A percentile compares a stretch with the other conserved stretches of the same genome.
Evolutionary conservation across 2,888 invertebrate species (phyloP).

Genomic region (Microctonus aethiopoides): DNA sequence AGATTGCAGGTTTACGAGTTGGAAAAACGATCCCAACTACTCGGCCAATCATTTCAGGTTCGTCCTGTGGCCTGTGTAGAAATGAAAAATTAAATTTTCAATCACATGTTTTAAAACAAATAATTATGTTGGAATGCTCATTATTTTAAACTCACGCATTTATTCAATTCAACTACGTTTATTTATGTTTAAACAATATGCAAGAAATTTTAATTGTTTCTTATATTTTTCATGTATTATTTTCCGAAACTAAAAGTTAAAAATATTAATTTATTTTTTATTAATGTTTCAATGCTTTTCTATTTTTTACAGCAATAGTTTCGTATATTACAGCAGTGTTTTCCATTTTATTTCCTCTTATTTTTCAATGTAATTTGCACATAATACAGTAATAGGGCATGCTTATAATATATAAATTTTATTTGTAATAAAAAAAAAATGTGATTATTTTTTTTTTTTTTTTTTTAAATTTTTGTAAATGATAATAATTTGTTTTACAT

Average conservation of each 20-base stretch:
- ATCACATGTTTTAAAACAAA: background rate
- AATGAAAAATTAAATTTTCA: slow-evolving; percentile 38
- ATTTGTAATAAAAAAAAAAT: background rate
- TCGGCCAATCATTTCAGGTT: slow-evolving; percentile 67
- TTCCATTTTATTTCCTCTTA: background rate
- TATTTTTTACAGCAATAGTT: background rate
- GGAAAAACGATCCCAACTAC: slow-evolving; percentile 67
- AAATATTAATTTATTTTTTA: background rate
- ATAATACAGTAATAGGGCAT: slow-evolving; percentile 15
- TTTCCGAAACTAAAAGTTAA: background rate
- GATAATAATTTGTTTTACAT: background rate
- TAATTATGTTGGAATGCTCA: slow-evolving; percentile 58
- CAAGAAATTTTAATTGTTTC: background rate
- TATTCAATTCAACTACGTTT: background rate
- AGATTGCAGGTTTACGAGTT: slow-evolving; percentile 67
- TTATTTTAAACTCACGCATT: slow-evolving; percentile 38
- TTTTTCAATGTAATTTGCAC: slow-evolving; percentile 5
- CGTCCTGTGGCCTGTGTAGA: slow-evolving; percentile 65
- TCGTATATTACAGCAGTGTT: background rate
- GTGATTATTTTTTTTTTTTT: background rate
- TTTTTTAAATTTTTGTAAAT: background rate
- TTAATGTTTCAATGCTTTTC: background rate
- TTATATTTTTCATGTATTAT: background rate
- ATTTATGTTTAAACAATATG: background rate
- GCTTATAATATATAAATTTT: background rate